Conservation (phyloP, 1,140 invertebrate species). For the Cepaea nemoralis region DNA sequence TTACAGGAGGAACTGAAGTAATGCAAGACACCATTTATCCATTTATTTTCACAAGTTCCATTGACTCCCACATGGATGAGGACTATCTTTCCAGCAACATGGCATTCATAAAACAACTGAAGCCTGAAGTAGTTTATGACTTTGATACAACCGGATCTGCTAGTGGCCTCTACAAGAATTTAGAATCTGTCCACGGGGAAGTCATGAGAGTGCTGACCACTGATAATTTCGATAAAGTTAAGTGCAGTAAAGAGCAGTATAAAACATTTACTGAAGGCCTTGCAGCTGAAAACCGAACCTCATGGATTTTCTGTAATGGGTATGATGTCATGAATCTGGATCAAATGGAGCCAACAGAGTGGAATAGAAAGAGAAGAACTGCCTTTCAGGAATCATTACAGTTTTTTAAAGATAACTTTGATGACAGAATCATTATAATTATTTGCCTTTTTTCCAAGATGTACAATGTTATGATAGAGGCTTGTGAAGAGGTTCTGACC, state of each 20-base stretch:
- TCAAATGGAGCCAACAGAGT: constrained; percentile 30
- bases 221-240: constrained; percentile 48
- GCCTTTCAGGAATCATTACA: constrained; percentile 48
- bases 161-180: constrained; percentile 35
- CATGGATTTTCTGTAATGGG: constrained; percentile 50
- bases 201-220: constrained; percentile 42
- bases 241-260: constrained; percentile 33
- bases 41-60: constrained; percentile 40
- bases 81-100: constrained; percentile 35
- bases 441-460: constrained; percentile 52
- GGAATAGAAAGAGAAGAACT: constrained; percentile 46
- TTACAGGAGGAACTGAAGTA: constrained; percentile 38
- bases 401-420: constrained; percentile 47
- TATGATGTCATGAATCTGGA: constrained; percentile 36
- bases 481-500: constrained; percentile 44
- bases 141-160: constrained; percentile 42
- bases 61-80: constrained; percentile 33
- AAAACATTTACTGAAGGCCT: constrained; percentile 32
- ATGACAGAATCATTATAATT: constrained; percentile 48
- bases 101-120: constrained; percentile 39
- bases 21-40: constrained; percentile 39
- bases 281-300: constrained; percentile 27
- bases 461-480: constrained; percentile 48
- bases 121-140: constrained; percentile 44
- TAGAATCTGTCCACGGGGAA: constrained; percentile 33